Percentiles rank a stretch among this genome's conserved stretches.
These are phyloP conservation scores for Pongo pygmaeus DNA, from an alignment of 2,113 vertebrate genomes.

Conservation along the genomic window DNA sequence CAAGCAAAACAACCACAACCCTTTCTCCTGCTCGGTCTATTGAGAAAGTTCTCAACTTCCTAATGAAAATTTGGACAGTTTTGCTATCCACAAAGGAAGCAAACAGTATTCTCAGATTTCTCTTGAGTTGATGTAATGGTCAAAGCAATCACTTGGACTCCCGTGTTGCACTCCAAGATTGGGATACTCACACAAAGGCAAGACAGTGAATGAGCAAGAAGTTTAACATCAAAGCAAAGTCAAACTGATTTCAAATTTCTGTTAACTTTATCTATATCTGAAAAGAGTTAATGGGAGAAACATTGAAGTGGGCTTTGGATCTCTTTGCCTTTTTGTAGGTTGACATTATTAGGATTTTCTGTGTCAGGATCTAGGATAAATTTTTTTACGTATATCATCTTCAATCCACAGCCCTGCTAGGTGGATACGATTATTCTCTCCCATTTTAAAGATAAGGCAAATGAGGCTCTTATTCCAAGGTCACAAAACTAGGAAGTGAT, in stretches of 20 bases:
- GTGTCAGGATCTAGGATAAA: background rate
- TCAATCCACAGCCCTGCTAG: background rate
- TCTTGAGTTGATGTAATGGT: background rate
- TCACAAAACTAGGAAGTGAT: background rate
- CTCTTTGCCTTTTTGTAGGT: background rate
- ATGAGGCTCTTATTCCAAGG: background rate
- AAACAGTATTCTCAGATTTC: background rate
- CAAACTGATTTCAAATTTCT: conserved; percentile 15
- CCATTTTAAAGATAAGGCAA: background rate
- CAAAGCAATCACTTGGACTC: background rate
- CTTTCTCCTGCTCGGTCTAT: background rate
- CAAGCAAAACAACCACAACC: background rate
- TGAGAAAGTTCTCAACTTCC: conserved; percentile 9
- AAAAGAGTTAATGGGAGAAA: background rate
- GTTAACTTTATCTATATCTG: background rate
- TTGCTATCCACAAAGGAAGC: background rate
- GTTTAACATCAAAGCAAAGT: background rate
- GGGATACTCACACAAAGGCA: background rate
- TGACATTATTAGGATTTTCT: background rate
- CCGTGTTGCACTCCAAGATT: background rate
- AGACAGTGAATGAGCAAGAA: background rate
- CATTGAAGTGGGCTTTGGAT: background rate
- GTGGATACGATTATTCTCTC: no score
- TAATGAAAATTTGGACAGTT: conserved; percentile 12
- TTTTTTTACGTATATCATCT: background rate